phyloP scores from a whole-genome alignment of 2,797 vertebrate species.

The Manis javanica region DNA sequence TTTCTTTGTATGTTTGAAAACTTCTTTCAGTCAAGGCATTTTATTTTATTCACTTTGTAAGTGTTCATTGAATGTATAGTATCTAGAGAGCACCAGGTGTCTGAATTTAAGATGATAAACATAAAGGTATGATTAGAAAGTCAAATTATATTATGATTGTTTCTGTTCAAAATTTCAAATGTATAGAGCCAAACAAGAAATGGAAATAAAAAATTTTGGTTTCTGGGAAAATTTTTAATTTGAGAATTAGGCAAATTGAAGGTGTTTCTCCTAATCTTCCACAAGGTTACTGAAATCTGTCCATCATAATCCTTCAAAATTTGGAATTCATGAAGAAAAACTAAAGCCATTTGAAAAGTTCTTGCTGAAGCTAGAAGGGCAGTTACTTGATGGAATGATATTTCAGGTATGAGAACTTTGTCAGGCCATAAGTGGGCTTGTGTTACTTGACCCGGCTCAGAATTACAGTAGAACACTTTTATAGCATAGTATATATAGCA shows the following conservation, averaged over 20 bases:
- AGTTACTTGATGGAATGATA: constrained; percentile 96
- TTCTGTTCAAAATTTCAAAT: constrained; percentile 31
- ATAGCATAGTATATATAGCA: neutral
- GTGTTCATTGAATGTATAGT: neutral
- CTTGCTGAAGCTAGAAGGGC: constrained; percentile 95
- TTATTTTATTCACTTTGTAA: neutral
- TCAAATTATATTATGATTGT: neutral
- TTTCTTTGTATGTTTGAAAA: neutral
- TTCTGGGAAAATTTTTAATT: constrained; percentile 26
- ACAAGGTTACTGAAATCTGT: constrained; percentile 97
- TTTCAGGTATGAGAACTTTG: constrained; percentile 91
- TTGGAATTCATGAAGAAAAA: constrained; percentile 97
- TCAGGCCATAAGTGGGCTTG: neutral
- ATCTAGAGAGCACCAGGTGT: neutral
- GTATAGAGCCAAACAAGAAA: neutral
- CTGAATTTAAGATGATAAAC: constrained; percentile 27
- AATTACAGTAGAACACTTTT: neutral
- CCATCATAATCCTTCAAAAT: constrained; percentile 98
- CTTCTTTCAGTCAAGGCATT: neutral
- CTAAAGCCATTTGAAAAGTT: constrained; percentile 99
- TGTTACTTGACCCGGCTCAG: neutral
- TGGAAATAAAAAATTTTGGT: constrained; percentile 10
- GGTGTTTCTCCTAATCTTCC: constrained; percentile 59
- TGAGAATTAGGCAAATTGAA: constrained; percentile 32
- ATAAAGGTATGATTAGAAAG: neutral